These are phyloP conservation scores for Dryobota labecula DNA, from an alignment of 2,888 invertebrate species.

Conservation along the genomic window DNA sequence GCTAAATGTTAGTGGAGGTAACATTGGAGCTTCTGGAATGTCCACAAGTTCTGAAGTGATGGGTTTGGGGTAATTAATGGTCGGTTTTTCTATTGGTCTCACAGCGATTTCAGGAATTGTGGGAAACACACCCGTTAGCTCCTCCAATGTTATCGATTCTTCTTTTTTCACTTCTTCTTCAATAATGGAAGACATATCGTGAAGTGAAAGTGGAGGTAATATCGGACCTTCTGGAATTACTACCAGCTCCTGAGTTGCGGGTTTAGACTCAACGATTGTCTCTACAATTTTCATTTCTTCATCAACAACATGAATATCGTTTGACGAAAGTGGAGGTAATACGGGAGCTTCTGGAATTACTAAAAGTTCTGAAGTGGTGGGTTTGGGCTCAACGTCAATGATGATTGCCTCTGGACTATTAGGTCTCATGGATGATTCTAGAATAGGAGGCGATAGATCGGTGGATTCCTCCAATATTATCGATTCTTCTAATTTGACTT, in stretches of 20 bases:
- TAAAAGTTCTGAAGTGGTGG: not conserved
- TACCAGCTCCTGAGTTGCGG: not conserved
- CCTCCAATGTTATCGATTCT: not conserved
- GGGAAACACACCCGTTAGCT: not conserved
- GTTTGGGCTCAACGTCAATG: not conserved
- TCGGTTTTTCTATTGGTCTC: not conserved
- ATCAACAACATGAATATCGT: not conserved
- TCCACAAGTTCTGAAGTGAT: not conserved
- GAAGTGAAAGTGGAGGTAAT: conserved; percentile 12
- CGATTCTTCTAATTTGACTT: not conserved
- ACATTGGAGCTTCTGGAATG: conserved; percentile 14
- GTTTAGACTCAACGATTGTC: not conserved
- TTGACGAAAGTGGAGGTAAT: not conserved
- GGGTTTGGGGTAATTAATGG: not conserved
- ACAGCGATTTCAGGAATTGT: not conserved
- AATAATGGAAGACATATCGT: not conserved
- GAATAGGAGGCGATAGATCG: no score
- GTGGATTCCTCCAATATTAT: not conserved
- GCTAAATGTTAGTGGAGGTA: not conserved
- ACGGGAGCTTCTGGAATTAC: conserved; percentile 19
- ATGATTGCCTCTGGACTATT: not conserved
- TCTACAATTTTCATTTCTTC: not conserved
- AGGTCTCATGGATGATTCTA: no score
- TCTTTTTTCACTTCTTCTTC: conserved; percentile 8
- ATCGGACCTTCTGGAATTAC: conserved; percentile 26